Evolutionary conservation across 2,888 invertebrate genomes (phyloP).

Genomic region (Caradrina kadenii): DNA sequence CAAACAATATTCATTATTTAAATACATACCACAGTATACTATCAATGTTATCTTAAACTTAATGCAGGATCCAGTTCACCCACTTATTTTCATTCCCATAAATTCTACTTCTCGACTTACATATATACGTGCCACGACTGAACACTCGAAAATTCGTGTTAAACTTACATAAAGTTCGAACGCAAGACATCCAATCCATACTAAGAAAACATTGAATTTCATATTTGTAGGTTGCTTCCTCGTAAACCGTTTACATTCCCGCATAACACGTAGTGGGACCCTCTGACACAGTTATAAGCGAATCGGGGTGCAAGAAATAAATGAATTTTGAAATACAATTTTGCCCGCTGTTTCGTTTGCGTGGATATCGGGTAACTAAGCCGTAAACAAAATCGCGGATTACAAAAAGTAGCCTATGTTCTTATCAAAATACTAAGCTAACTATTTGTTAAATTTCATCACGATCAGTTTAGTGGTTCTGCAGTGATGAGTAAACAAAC

Average conservation of each 20-base stretch:
- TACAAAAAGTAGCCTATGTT: neutral
- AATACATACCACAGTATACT: neutral
- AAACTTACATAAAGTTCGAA: constrained; percentile 56
- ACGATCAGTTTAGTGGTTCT: too few species aligned
- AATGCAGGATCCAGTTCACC: constrained; percentile 1
- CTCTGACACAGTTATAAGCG: constrained; percentile 44
- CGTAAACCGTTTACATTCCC: constrained; percentile 76
- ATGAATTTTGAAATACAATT: constrained; percentile 7
- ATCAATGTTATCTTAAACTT: constrained; percentile 19
- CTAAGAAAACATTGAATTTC: constrained; percentile 69
- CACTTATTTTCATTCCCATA: constrained; percentile 42
- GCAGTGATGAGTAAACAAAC: too few species aligned
- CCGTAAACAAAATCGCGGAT: neutral
- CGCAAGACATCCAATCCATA: constrained; percentile 60
- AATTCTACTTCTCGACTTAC: constrained; percentile 32
- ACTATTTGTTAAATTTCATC: neutral
- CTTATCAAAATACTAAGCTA: neutral
- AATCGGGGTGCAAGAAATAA: constrained; percentile 32
- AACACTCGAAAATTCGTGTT: constrained; percentile 55
- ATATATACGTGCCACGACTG: constrained; percentile 48
- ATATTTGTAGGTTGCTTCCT: constrained; percentile 71
- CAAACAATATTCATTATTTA: neutral
- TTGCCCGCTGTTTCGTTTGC: neutral
- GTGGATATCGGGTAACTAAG: neutral
- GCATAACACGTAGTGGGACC: constrained; percentile 65